phyloP scores from a whole-genome alignment of 92 coral and sea anemone genomes.

The Porites cylindrica region DNA sequence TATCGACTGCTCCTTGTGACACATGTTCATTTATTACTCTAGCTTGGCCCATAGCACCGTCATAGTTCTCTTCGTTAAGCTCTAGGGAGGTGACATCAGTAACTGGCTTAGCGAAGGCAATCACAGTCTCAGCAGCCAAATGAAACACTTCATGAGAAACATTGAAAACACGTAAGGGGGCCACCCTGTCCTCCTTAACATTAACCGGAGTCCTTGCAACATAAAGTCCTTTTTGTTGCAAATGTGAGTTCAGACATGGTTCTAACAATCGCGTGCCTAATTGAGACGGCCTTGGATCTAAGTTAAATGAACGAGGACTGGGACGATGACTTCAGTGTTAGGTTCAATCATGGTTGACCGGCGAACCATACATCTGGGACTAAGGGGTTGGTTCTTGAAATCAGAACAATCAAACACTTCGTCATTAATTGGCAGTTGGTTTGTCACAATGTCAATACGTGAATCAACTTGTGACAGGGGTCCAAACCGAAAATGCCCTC shows the following conservation, averaged over 20 bases:
- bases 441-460: no score
- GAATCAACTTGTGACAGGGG: no score
- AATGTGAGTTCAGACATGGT: not conserved
- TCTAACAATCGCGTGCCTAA: not conserved
- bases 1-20: not conserved
- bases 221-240: not conserved
- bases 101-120: constrained; percentile 28
- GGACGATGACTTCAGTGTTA: no score
- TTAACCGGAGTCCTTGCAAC: constrained; percentile 4
- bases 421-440: no score
- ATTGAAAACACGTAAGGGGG: constrained; percentile 4
- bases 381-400: no score
- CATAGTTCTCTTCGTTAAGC: constrained; percentile 7
- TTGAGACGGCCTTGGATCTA: not conserved
- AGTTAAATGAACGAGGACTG: not conserved
- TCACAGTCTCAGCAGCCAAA: constrained; percentile 39
- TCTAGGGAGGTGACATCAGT: constrained; percentile 25
- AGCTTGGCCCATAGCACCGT: not conserved
- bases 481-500: no score
- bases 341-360: no score
- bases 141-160: not conserved
- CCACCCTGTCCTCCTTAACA: constrained; percentile 21
- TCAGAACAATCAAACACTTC: no score
- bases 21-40: constrained; percentile 6
- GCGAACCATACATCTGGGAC: no score